Percentiles rank a stretch among this genome's conserved stretches.
Evolutionary conservation across 2,888 invertebrate species (phyloP).

Genomic region (Troilus luridus): DNA sequence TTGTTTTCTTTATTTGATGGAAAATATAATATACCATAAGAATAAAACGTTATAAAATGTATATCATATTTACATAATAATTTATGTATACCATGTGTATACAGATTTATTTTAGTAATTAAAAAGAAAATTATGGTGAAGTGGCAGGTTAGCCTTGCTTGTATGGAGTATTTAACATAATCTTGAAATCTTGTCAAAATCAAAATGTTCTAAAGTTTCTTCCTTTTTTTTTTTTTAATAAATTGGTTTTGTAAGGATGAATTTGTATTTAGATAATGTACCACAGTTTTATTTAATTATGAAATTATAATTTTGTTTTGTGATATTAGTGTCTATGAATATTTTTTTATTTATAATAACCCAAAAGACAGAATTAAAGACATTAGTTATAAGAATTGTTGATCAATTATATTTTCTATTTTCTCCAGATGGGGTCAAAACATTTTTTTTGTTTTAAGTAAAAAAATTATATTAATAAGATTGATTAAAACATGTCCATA

Average conservation of each 20-base stretch:
- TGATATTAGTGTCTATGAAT: conserved; percentile 20
- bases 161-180: no score
- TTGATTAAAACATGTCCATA: neutral
- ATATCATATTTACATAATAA: no score
- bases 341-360: neutral
- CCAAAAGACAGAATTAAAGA: neutral
- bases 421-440: neutral
- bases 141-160: no score
- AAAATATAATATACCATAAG: no score
- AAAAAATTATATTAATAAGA: neutral
- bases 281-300: neutral
- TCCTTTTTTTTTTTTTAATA: neutral
- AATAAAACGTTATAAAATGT: no score
- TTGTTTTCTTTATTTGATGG: no score
- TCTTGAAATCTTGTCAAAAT: neutral
- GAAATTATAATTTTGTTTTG: neutral
- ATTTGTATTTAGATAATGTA: neutral
- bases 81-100: no score
- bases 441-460: neutral
- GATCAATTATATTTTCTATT: neutral
- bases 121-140: no score
- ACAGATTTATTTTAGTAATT: no score
- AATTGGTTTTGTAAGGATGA: neutral
- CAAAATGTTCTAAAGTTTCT: neutral
- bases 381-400: neutral